Percentiles rank a stretch among this genome's conserved stretches.
phyloP scores from a whole-genome alignment of 2,113 vertebrate genomes.

The Murina feae region DNA sequence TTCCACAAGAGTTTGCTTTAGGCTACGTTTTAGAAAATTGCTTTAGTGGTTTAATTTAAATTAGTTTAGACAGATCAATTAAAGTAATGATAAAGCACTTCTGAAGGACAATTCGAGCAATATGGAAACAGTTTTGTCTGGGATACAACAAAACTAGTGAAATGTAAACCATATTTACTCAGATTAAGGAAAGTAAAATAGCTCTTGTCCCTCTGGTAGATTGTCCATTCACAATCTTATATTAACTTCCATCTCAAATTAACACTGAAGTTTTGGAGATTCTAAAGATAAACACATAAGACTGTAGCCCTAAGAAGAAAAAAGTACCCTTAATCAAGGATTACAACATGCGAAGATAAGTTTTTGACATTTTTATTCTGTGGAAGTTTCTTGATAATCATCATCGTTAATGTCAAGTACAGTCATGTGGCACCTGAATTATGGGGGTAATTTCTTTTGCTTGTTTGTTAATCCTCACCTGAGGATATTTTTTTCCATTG shows the following conservation, averaged over 20 bases:
- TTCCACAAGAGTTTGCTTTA: not conserved
- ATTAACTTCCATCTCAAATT: not conserved
- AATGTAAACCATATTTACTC: slow-evolving; percentile 18
- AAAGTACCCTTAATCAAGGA: not conserved
- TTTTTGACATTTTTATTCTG: not conserved
- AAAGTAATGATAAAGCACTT: not conserved
- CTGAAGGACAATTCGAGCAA: not conserved
- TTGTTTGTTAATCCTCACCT: no score
- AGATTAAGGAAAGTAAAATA: not conserved
- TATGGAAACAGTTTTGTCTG: not conserved
- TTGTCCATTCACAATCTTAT: not conserved
- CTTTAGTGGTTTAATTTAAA: slow-evolving; percentile 36
- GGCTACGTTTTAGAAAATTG: slow-evolving; percentile 6
- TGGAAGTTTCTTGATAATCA: not conserved
- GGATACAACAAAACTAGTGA: not conserved
- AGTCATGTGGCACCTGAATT: not conserved
- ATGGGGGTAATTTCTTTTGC: not conserved
- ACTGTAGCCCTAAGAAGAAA: not conserved
- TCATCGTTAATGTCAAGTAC: not conserved
- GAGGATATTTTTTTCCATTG: no score
- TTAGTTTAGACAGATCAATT: not conserved
- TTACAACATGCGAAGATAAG: not conserved
- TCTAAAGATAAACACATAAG: slow-evolving; percentile 23
- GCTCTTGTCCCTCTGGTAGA: not conserved
- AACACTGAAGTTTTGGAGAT: not conserved